A percentile compares a stretch with the other conserved stretches of the same genome.
These are phyloP conservation scores for Gnathonemus longibarbis DNA, from an alignment of 2,113 vertebrate genomes.

Conservation along the genomic window DNA sequence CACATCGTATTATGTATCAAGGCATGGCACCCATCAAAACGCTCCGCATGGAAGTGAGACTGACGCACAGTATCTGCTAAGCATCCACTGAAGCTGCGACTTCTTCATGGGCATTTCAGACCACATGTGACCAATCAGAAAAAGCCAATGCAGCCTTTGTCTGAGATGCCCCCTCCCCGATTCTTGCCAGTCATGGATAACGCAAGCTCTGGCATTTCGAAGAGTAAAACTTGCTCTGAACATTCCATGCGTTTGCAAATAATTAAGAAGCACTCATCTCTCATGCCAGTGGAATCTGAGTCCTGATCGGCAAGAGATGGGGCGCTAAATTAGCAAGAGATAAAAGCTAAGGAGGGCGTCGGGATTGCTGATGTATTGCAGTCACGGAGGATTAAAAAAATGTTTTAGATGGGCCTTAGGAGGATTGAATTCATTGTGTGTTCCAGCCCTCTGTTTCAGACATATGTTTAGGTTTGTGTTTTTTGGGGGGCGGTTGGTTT, in stretches of 20 bases:
- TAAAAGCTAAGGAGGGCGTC: background rate
- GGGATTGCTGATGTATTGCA: background rate
- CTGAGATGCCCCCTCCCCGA: background rate
- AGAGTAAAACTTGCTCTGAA: background rate
- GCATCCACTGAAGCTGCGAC: background rate
- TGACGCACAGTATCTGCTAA: background rate
- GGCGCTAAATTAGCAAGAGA: background rate
- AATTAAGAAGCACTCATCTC: background rate
- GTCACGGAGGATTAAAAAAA: background rate
- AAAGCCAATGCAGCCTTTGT: background rate
- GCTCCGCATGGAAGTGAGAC: background rate
- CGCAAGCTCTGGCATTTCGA: background rate
- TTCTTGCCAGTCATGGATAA: background rate
- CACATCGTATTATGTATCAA: background rate
- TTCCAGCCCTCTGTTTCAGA: background rate
- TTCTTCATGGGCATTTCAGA: background rate
- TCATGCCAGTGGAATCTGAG: too few relatives aligned
- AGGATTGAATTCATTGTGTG: background rate
- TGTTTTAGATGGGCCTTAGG: background rate
- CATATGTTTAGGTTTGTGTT: background rate
- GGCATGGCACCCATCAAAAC: background rate
- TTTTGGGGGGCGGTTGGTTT: background rate
- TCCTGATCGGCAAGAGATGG: background rate
- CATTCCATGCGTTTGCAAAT: background rate
- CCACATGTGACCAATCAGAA: background rate